A percentile compares a stretch with the other conserved stretches of the same genome.
Evolutionary conservation across 2,113 vertebrate genomes (phyloP).

Genomic region (Hymenochirus boettgeri): DNA sequence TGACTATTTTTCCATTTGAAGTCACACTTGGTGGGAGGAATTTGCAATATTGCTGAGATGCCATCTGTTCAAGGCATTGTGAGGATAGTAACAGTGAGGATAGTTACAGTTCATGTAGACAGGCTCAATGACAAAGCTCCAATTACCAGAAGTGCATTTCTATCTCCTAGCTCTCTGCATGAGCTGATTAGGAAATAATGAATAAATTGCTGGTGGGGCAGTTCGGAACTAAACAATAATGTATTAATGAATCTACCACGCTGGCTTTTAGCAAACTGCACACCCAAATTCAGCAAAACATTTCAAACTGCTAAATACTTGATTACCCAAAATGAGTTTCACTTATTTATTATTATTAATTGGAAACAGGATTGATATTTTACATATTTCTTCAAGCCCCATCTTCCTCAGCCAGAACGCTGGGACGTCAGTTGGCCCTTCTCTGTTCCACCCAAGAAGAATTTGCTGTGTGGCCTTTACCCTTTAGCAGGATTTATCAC

Average conservation of each 20-base stretch:
- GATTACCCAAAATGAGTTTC: constrained; percentile 47
- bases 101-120: constrained; percentile 23
- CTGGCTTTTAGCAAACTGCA: constrained; percentile 58
- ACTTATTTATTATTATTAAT: too few species aligned
- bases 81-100: constrained; percentile 48
- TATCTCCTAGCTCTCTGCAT: constrained; percentile 44
- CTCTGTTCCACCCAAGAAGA: too few species aligned
- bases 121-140: constrained; percentile 39
- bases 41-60: constrained; percentile 46
- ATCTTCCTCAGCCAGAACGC: too few species aligned
- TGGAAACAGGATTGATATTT: too few species aligned
- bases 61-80: constrained; percentile 52
- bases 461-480: too few species aligned
- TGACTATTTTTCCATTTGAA: constrained; percentile 46
- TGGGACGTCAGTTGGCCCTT: too few species aligned
- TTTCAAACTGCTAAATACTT: constrained; percentile 50
- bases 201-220: constrained; percentile 55
- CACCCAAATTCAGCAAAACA: constrained; percentile 40
- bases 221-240: constrained; percentile 58
- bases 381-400: too few species aligned
- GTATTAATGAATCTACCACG: constrained; percentile 61
- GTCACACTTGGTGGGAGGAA: constrained; percentile 51
- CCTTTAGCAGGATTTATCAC: too few species aligned
- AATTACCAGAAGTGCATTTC: constrained; percentile 54
- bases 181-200: constrained; percentile 55